phyloP scores from a whole-genome alignment of 2,113 vertebrate genomes.

The Ophiodon elongatus region DNA sequence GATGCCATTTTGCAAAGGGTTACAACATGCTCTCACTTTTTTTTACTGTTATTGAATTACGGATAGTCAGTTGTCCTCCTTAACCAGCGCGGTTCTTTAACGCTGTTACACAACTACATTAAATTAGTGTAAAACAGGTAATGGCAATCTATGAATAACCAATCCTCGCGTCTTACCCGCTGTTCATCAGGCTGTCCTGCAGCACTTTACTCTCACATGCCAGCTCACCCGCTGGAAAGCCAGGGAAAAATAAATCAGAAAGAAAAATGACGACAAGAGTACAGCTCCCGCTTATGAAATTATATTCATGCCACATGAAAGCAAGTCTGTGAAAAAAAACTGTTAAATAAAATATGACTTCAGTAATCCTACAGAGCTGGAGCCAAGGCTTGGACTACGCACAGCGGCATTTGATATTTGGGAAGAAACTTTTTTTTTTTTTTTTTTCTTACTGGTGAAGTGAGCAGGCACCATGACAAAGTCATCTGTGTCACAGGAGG shows the following conservation, averaged over 20 bases:
- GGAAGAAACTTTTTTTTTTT: no score
- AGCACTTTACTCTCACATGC: slow-evolving; percentile 89
- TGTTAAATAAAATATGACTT: background rate
- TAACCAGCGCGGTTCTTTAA: background rate
- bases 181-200: slow-evolving; percentile 94
- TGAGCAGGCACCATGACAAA: slow-evolving; percentile 97
- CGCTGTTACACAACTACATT: slow-evolving; percentile 19
- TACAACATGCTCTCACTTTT: background rate
- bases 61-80: background rate
- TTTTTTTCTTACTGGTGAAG: slow-evolving; percentile 90
- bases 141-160: background rate
- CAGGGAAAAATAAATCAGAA: background rate
- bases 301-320: background rate
- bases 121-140: slow-evolving; percentile 8
- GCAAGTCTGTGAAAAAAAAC: background rate
- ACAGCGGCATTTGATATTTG: slow-evolving; percentile 18
- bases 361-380: background rate
- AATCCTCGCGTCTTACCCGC: slow-evolving; percentile 86
- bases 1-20: background rate
- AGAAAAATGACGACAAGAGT: background rate
- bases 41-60: slow-evolving; percentile 1
- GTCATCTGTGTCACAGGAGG: slow-evolving; percentile 96
- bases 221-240: slow-evolving; percentile 86
- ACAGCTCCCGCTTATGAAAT: background rate
- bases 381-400: background rate